Percentiles rank a stretch among this genome's conserved stretches.
Conservation (phyloP, 2,113 vertebrate genomes). For the Dicrurus megarhynchus region DNA sequence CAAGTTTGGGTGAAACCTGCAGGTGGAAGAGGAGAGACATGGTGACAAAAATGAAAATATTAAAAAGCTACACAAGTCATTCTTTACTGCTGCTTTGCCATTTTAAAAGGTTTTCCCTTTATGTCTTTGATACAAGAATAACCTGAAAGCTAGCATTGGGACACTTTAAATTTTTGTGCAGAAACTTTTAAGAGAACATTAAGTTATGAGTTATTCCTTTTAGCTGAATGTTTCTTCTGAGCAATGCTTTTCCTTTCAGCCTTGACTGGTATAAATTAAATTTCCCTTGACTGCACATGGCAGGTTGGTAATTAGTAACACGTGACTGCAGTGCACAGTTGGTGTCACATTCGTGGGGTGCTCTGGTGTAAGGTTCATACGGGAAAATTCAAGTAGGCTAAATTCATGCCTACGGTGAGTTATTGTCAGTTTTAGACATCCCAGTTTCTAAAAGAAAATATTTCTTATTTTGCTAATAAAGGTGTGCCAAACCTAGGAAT, state of each 20-base stretch:
- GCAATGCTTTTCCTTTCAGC: not conserved
- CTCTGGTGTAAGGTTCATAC: not conserved
- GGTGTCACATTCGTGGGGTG: not conserved
- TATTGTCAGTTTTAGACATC: not conserved
- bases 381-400: not conserved
- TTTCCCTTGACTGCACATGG: not conserved
- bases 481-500: not conserved
- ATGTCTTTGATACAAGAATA: not conserved
- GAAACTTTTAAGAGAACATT: not conserved
- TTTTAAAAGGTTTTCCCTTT: not conserved
- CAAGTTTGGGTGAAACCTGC: not conserved
- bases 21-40: not conserved
- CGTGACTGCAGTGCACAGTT: not conserved
- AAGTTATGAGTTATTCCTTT: not conserved
- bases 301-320: not conserved
- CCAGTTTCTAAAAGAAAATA: not conserved
- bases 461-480: not conserved
- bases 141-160: not conserved
- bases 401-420: not conserved
- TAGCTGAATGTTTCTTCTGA: not conserved
- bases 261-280: not conserved
- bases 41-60: not conserved
- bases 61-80: not conserved
- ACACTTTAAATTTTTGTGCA: not conserved
- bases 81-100: not conserved